Evolutionary conservation across 2,113 vertebrate genomes (phyloP), one percentile per base, ranked within the genome.

Genomic region (Gymnarchus niloticus): DNA sequence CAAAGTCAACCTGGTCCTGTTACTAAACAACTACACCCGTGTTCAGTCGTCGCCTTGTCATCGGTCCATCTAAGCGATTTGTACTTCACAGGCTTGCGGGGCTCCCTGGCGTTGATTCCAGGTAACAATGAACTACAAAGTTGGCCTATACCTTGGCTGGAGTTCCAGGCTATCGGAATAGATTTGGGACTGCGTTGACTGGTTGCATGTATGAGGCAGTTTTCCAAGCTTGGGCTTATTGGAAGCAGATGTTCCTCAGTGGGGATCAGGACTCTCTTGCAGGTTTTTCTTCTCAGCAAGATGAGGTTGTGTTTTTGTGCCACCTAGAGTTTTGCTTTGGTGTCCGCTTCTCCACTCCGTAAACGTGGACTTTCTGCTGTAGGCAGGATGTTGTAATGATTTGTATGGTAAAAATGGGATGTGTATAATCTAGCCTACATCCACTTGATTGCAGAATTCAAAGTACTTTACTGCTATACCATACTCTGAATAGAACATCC

Each of bases 1-100:
- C 81, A 83, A 48, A 84, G 69, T 76, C 78, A 59, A 56, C 65
- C 57, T 88, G 86, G 88, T 87, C 89, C 80, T 88, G 89, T 89
- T 89, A 88, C 88, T 85, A 84, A 88, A 89, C 88, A 85, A 86
- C 89, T n/a, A 3, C 61, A 65, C 33, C 61, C 17, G 5, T 1
- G 61, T 41, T 69, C 33, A 73, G 65, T 41, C 41, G 65, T 41
- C 14, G 41, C 25, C n/a, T n/a, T n/a, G n/a, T n/a, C n/a, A n/a
- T n/a, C n/a, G n/a, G n/a, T n/a, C n/a, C n/a, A n/a, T n/a, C n/a
- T n/a, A n/a, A n/a, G n/a, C n/a, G n/a, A n/a, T n/a, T n/a, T n/a
- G n/a, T n/a, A n/a, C n/a, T n/a, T n/a, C n/a, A n/a, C n/a, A n/a
- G n/a, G n/a, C n/a, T n/a, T n/a, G n/a, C n/a, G n/a, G n/a, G n/a